Conservation (phyloP, 2,888 invertebrate genomes). For the Nymphalis c-album region DNA sequence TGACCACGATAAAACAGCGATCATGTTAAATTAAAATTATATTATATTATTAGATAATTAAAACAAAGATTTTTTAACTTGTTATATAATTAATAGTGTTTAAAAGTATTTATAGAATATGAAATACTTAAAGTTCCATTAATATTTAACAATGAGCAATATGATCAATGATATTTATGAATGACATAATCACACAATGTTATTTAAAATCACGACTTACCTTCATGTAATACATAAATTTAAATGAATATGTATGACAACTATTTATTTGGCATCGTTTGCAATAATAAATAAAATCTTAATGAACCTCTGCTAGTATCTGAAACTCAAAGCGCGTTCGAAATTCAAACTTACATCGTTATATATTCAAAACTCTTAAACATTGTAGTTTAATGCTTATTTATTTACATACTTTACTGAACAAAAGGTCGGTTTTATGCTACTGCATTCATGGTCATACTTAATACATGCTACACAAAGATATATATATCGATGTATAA, state of each 20-base stretch:
- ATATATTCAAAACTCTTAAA: slow-evolving; percentile 14
- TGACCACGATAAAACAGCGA: too few species aligned
- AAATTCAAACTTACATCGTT: slow-evolving; percentile 6
- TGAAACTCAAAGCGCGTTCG: slow-evolving; percentile 5
- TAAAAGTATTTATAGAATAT: too few species aligned
- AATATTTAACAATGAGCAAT: not conserved
- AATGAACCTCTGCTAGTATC: slow-evolving; percentile 18
- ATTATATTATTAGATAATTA: too few species aligned
- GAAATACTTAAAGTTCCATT: not conserved
- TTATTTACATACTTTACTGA: too few species aligned
- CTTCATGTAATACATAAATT: slow-evolving; percentile 26
- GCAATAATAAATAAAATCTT: slow-evolving; percentile 28
- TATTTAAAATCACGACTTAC: slow-evolving; percentile 27
- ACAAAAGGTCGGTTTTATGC: too few species aligned
- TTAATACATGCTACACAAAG: too few species aligned
- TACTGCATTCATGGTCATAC: too few species aligned
- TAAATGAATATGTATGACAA: slow-evolving; percentile 29
- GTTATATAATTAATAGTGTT: too few species aligned
- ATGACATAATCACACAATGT: slow-evolving; percentile 13
- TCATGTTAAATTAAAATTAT: too few species aligned
- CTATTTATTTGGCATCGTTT: slow-evolving; percentile 30
- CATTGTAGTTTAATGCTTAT: too few species aligned
- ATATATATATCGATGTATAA: too few species aligned
- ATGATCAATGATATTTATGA: not conserved
- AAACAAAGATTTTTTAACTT: too few species aligned